Base-by-base conservation (phyloP, 2,888 invertebrate species). In the Troides helena region DNA sequence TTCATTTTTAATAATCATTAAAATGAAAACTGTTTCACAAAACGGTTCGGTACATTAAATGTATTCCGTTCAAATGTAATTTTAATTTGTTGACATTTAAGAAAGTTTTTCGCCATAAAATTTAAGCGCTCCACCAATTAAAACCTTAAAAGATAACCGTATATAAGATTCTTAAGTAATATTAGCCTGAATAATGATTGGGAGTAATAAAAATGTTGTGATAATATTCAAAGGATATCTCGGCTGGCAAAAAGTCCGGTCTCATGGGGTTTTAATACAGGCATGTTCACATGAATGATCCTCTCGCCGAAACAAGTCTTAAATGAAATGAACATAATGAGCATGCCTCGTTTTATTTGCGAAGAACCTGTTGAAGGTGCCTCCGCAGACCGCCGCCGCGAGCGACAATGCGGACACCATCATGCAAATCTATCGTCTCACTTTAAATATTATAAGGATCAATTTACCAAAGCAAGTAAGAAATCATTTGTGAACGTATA, bases 201-300 rank as follows among this genome's bases (percentile, higher is more conserved):
- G 23, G 30, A 23, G n/a, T 70, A 72, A 68, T 71, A 72, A 72
- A 67, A 70, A 69, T 69, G 68, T 69, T 65, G 67, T 71, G 69
- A 67, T 71, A 67, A 69, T 64, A 56, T 67, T 71, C 58, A 71
- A 69, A 65, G 69, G 67, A 72, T 58, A 65, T 70, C 65, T 62
- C 68, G 72, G 56, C 67, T 61, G 21, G 61, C 69, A 69, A 76
- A 73, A 74, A 78, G 73, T 75, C 73, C 74, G 58, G 77, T 75
- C 72, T 71, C 71, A 68, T 72, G 74, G 36, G 56, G 23, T 57
- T 75, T 80, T 78, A 77, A 77, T 76, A 73, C 72, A 70, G 65
- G 67, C 59, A 73, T 77, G 76, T 77, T 77, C 80, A 80, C 80
- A 80, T 85, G 82, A 84, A 86, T 85, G 85, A 80, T 73, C 71